Evolutionary conservation across 2,113 vertebrate genomes (phyloP).

Genomic region (Dasyurus viverrinus): DNA sequence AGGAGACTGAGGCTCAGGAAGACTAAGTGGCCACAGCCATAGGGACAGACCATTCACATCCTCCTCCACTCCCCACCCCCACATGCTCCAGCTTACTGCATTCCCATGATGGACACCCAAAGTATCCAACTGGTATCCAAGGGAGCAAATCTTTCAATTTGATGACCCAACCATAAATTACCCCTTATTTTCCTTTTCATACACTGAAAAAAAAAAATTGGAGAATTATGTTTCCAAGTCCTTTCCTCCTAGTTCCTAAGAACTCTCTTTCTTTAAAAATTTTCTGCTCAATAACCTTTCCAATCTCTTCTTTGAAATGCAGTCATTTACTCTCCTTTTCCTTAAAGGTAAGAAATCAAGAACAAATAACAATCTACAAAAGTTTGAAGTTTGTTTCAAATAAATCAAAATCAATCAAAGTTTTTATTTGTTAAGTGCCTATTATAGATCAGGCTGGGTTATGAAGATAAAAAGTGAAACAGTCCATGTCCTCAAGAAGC

Average conservation of each 20-base stretch:
- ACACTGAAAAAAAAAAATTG: background rate
- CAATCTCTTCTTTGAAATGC: background rate
- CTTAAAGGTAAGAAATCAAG: background rate
- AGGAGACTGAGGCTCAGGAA: background rate
- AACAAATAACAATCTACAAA: background rate
- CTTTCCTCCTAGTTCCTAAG: background rate
- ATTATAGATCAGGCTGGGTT: background rate
- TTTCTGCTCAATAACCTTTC: background rate
- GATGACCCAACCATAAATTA: background rate
- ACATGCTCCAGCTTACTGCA: background rate
- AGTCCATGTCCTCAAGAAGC: background rate
- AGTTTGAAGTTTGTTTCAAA: background rate
- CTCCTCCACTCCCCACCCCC: background rate
- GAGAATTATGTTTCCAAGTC: background rate
- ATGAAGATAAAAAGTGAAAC: background rate
- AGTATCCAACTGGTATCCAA: background rate
- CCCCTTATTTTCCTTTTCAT: background rate
- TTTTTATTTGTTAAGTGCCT: background rate
- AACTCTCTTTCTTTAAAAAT: background rate
- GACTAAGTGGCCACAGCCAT: background rate
- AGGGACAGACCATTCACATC: background rate
- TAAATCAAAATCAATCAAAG: background rate
- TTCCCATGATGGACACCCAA: background rate
- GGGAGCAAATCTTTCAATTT: background rate
- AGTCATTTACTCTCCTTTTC: background rate